Evolutionary conservation across 2,797 vertebrate genomes (phyloP), one percentile per base, ranked within the genome.

Genomic region (Pseudochirops cupreus): DNA sequence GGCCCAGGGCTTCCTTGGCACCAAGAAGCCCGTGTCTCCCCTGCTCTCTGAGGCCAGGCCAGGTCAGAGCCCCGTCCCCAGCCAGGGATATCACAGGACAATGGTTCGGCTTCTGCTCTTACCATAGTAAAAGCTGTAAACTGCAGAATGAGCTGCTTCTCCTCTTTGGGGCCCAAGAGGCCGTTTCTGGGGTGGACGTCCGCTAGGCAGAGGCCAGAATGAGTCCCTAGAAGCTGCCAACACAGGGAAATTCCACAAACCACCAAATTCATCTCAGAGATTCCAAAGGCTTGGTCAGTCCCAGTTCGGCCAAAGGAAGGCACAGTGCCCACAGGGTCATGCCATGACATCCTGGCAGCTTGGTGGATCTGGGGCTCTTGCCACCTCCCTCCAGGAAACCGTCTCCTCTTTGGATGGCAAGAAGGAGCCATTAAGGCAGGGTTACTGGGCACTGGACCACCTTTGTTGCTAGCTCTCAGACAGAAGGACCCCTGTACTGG

Each of bases 91-190:
- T 62, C 59, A 31, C 0, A 3, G 26, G 29, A 5, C 31, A 33
- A 33, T 4, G 12, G 26, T 59, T 59, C 28, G 2, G 5, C 0
- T 0, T 39, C 82, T 56, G 14, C 1, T 26, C 99, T 98, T 97
- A 99, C 99, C 94, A 98, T 95, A 0, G 98, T 97, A 92, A 99
- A 95, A 53, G 98, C 89, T 1, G 98, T 99, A 46, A 99, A 98
- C 95, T 98, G 98, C 89, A 99, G 97, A 31, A 31, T 97, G 94
- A 99, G 98, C 53, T 99, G 99, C 97, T 98, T 92, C 94, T 99
- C 98, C 97, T 99, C 98, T 13, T 99, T 99, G 28, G 99, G 99
- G 39, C 98, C 99, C 96, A 99, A 98, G 29, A 94, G 98, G 12
- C 99, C 99, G 54, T 93, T 97, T 54, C 97, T 95, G 0, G 99